phyloP scores from a whole-genome alignment of 1,140 invertebrate genomes.

The Caenorhabditis latens region DNA sequence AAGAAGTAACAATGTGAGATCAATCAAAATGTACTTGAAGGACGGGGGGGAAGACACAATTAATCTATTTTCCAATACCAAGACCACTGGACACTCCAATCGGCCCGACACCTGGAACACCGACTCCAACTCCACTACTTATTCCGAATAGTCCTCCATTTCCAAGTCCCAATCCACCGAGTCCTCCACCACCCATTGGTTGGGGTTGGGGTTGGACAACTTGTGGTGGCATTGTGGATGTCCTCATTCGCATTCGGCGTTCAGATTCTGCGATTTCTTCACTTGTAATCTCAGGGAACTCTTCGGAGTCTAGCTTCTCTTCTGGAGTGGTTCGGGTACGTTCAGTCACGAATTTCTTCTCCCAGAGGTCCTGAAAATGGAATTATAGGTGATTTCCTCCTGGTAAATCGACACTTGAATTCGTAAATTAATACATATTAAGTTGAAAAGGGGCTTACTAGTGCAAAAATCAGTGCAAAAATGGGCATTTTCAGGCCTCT shows the following conservation, averaged over 20 bases:
- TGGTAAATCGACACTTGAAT: no score
- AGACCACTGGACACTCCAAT: constrained; percentile 55
- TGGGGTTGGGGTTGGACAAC: constrained; percentile 6
- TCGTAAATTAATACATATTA: no score
- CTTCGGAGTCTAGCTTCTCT: constrained; percentile 39
- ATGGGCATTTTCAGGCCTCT: no score
- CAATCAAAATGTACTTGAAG: constrained; percentile 6
- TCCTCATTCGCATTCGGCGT: background rate
- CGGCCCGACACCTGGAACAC: constrained; percentile 38
- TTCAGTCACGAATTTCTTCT: constrained; percentile 57
- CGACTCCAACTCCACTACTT: constrained; percentile 50
- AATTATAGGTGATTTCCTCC: background rate
- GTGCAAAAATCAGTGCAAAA: no score
- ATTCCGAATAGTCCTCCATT: constrained; percentile 46
- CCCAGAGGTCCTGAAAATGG: constrained; percentile 54
- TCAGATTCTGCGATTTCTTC: constrained; percentile 31
- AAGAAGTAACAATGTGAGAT: background rate
- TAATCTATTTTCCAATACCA: constrained; percentile 47
- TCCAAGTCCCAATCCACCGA: constrained; percentile 51
- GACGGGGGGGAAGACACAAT: background rate
- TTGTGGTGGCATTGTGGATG: background rate
- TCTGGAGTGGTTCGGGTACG: background rate
- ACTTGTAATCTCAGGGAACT: constrained; percentile 47
- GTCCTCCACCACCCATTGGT: background rate
- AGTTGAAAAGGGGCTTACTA: no score